A percentile compares a stretch with the other conserved stretches of the same genome.
These are phyloP conservation scores for Ahaetulla prasina DNA, from an alignment of 2,113 vertebrate species.

Conservation along the genomic window DNA sequence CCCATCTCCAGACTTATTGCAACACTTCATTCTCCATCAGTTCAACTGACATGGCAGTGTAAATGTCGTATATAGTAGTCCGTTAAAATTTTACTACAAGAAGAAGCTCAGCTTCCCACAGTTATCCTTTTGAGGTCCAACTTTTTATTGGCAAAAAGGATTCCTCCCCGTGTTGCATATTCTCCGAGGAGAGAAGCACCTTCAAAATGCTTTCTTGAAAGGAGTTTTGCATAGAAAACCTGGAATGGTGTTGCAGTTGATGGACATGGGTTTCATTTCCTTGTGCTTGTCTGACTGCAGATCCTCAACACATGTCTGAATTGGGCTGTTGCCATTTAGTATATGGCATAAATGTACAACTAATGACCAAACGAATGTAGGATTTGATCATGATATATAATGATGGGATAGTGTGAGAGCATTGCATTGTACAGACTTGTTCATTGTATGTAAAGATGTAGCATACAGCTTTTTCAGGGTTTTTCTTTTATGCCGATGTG, in stretches of 20 bases:
- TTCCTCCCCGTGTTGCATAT: neutral
- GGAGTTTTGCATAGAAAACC: neutral
- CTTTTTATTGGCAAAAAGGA: slow-evolving; percentile 18
- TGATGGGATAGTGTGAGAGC: neutral
- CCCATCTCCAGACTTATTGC: slow-evolving; percentile 66
- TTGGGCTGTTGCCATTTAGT: neutral
- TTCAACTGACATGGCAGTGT: slow-evolving; percentile 64
- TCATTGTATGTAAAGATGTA: neutral
- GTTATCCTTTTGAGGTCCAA: slow-evolving; percentile 34
- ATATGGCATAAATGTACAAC: neutral
- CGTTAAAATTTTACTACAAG: slow-evolving; percentile 46
- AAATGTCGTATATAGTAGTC: slow-evolving; percentile 58
- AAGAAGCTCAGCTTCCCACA: slow-evolving; percentile 32
- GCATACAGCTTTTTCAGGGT: neutral
- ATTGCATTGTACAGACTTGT: neutral
- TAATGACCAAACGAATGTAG: neutral
- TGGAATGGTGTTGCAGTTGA: neutral
- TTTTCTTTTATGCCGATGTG: neutral
- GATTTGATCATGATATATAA: neutral
- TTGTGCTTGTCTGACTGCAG: neutral
- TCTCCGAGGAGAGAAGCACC: neutral
- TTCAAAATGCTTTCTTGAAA: neutral
- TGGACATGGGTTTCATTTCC: neutral
- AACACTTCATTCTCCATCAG: slow-evolving; percentile 71
- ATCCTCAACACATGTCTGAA: neutral